Conservation (phyloP, 2,797 vertebrate species). For the Schizopygopsis pylzovi region DNA sequence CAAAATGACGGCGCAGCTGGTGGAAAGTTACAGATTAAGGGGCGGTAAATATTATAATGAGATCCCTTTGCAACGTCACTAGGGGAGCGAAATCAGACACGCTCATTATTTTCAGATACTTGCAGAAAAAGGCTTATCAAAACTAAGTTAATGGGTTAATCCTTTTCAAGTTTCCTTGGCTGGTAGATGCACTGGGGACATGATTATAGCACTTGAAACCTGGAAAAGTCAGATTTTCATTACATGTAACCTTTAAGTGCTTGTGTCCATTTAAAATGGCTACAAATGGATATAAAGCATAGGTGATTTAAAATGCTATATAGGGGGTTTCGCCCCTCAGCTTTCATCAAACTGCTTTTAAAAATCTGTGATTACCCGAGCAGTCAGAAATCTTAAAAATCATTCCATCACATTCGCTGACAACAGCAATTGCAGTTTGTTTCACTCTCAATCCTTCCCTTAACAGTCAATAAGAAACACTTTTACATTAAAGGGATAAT, state of each 20-base stretch:
- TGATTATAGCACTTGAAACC: too few species aligned
- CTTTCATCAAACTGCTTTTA: slow-evolving; percentile 2
- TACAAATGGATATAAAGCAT: neutral
- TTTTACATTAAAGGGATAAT: neutral
- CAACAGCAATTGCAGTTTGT: neutral
- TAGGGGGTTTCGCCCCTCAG: neutral
- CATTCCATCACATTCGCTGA: neutral
- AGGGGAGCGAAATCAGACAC: too few species aligned
- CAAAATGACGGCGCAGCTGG: too few species aligned
- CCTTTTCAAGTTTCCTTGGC: too few species aligned
- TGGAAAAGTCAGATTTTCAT: too few species aligned
- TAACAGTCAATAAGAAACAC: neutral
- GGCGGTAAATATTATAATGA: too few species aligned
- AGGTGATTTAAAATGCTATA: neutral
- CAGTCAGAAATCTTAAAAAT: neutral
- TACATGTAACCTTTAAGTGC: neutral
- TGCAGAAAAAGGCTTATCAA: too few species aligned
- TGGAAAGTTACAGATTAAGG: too few species aligned
- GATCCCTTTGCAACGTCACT: too few species aligned
- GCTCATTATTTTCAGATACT: too few species aligned
- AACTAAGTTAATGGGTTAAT: too few species aligned
- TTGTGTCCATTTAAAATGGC: neutral
- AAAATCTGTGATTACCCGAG: neutral
- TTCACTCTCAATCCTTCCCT: neutral
- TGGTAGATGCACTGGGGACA: too few species aligned